These are phyloP conservation scores for Drosophila pandora DNA, from an alignment of 1,140 invertebrate species.

Conservation along the genomic window DNA sequence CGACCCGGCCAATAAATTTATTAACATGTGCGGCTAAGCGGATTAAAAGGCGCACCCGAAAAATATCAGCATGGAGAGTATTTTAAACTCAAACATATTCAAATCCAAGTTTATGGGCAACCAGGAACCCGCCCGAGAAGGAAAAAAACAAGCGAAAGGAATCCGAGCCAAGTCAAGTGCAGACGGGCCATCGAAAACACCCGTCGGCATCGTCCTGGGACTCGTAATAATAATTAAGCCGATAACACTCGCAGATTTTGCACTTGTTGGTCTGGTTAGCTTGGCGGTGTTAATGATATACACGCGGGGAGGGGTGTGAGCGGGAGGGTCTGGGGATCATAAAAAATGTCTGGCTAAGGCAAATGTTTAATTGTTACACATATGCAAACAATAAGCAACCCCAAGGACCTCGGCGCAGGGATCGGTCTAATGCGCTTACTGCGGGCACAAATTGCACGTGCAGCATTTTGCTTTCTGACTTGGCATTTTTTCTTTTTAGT, in stretches of 20 bases:
- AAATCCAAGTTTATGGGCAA: constrained; percentile 75
- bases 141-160: not conserved
- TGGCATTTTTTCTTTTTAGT: constrained; percentile 55
- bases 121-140: not conserved
- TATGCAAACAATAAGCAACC: constrained; percentile 74
- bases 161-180: constrained; percentile 55
- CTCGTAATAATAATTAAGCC: constrained; percentile 80
- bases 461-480: constrained; percentile 62
- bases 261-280: constrained; percentile 60
- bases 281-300: constrained; percentile 68
- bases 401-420: constrained; percentile 45
- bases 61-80: constrained; percentile 50
- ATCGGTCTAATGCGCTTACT: constrained; percentile 76
- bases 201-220: constrained; percentile 65
- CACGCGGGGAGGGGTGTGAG: not conserved
- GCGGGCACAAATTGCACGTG: constrained; percentile 75
- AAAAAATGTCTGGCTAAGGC: constrained; percentile 72
- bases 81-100: constrained; percentile 77
- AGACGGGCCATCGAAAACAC: constrained; percentile 51
- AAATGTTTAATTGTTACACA: constrained; percentile 82
- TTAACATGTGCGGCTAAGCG: constrained; percentile 78
- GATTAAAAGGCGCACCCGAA: constrained; percentile 56
- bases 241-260: constrained; percentile 80
- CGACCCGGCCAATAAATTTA: constrained; percentile 63
- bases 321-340: constrained; percentile 30